Evolutionary conservation across 1,140 invertebrate species (phyloP).

Genomic region (Trichonephila clavata): DNA sequence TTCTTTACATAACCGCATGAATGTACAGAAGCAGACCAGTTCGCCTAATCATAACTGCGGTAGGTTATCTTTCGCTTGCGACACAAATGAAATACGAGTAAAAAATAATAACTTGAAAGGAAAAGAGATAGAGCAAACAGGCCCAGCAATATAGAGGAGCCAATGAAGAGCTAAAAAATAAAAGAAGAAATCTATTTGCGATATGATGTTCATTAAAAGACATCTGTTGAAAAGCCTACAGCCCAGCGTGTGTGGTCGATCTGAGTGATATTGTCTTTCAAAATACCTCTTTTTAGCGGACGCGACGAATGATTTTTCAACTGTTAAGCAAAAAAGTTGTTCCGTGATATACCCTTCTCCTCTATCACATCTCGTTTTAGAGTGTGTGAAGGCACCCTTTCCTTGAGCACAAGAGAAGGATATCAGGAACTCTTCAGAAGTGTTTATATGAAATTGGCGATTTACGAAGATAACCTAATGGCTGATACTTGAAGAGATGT

Average conservation of each 20-base stretch:
- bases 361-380: background rate
- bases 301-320: slow-evolving; percentile 53
- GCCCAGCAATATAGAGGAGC: background rate
- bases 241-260: slow-evolving; percentile 25
- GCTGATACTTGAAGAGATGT: slow-evolving; percentile 25
- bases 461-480: slow-evolving; percentile 47
- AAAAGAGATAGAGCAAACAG: slow-evolving; percentile 9
- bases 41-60: slow-evolving; percentile 59
- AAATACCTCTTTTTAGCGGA: slow-evolving; percentile 38
- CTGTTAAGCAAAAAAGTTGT: slow-evolving; percentile 46
- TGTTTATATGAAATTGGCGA: slow-evolving; percentile 59
- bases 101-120: background rate
- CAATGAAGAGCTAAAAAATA: background rate
- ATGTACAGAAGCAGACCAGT: slow-evolving; percentile 3
- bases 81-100: slow-evolving; percentile 26
- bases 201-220: slow-evolving; percentile 70
- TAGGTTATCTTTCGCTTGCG: slow-evolving; percentile 59
- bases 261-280: slow-evolving; percentile 61
- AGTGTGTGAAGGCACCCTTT: slow-evolving; percentile 3
- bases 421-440: background rate
- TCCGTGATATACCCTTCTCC: background rate
- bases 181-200: slow-evolving; percentile 39
- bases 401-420: background rate
- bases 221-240: slow-evolving; percentile 59
- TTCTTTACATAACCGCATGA: background rate